These are phyloP conservation scores for Chouioia cunea DNA, from an alignment of 2,888 invertebrate species.

Conservation along the genomic window DNA sequence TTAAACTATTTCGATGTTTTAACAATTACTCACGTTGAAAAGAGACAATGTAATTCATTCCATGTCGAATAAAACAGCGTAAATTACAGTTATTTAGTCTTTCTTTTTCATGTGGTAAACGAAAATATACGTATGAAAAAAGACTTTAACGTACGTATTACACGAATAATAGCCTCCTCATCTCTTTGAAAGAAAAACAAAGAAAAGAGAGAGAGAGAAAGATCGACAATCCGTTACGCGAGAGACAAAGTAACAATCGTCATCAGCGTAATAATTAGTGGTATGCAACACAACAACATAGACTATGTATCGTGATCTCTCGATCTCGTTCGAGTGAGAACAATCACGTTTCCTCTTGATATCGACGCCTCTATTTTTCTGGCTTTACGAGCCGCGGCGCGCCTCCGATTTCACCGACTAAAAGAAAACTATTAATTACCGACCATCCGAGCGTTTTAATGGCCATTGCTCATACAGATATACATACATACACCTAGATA, in stretches of 20 bases:
- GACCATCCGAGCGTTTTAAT: constrained; percentile 12
- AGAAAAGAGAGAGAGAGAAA: not conserved
- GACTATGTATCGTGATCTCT: constrained; percentile 27
- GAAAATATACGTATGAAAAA: no score
- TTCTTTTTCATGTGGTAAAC: no score
- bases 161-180: no score
- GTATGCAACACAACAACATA: not conserved
- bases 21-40: no score
- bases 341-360: constrained; percentile 8
- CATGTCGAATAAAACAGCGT: no score
- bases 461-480: not conserved
- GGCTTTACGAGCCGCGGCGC: not conserved
- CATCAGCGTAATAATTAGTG: constrained; percentile 7
- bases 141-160: no score
- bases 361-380: not conserved
- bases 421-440: constrained; percentile 35
- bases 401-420: constrained; percentile 31
- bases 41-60: no score
- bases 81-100: no score
- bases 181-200: no score
- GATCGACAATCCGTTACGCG: constrained; percentile 13
- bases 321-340: constrained; percentile 14
- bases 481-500: no score
- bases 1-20: no score
- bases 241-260: not conserved